Conservation (phyloP, 2,113 vertebrate genomes). For the Martes martes region DNA sequence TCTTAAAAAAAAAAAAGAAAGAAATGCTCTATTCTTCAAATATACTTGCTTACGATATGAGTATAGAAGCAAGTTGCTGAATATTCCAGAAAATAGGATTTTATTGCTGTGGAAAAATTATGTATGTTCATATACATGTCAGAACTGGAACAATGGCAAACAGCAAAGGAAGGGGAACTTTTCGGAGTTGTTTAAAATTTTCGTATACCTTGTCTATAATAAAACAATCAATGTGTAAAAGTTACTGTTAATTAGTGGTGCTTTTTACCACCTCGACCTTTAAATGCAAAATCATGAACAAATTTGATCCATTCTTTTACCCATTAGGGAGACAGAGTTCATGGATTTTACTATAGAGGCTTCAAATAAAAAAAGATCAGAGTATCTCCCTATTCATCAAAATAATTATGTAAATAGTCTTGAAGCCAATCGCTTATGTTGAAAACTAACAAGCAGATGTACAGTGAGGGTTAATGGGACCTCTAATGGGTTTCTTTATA, state of each 20-base stretch:
- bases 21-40: background rate
- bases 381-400: background rate
- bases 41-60: background rate
- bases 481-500: background rate
- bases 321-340: background rate
- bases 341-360: background rate
- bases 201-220: conserved; percentile 25
- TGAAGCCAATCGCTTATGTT: background rate
- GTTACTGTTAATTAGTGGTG: background rate
- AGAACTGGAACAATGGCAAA: conserved; percentile 38
- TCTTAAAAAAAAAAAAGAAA: too few relatives aligned
- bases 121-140: background rate
- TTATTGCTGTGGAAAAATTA: background rate
- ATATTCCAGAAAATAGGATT: background rate
- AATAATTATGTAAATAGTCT: conserved; percentile 30
- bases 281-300: conserved; percentile 22
- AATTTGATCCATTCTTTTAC: background rate
- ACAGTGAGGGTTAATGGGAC: background rate
- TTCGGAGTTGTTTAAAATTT: conserved; percentile 30
- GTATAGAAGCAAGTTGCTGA: background rate
- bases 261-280: conserved; percentile 15
- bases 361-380: conserved; percentile 29
- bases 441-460: conserved; percentile 20
- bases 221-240: background rate
- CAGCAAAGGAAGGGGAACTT: background rate